phyloP scores from a whole-genome alignment of 2,797 vertebrate species.

The Dicrostonyx torquatus region DNA sequence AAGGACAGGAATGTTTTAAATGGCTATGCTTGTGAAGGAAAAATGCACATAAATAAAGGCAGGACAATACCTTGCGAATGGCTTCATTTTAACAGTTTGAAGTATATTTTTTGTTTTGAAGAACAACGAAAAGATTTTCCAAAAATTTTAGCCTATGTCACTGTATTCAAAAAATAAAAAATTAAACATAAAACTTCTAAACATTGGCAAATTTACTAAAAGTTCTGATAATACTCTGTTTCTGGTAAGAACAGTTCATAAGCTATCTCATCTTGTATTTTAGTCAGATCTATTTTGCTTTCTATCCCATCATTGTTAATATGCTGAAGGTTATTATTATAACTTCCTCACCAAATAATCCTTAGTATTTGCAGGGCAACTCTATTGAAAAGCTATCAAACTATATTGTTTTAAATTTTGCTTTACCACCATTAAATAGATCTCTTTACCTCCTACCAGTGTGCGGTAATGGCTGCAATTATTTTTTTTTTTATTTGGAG shows the following conservation, averaged over 20 bases:
- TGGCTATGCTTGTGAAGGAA: conserved; percentile 32
- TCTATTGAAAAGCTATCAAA: neutral
- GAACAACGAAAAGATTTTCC: neutral
- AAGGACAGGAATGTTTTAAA: conserved; percentile 43
- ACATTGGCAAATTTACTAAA: neutral
- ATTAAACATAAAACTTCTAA: accelerated
- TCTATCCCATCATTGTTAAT: neutral
- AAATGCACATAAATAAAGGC: conserved; percentile 26
- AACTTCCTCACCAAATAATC: neutral
- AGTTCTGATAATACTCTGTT: neutral
- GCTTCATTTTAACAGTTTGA: conserved; percentile 7
- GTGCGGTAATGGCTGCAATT: neutral
- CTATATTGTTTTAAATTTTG: neutral
- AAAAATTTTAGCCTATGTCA: neutral
- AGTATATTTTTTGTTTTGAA: conserved; percentile 8
- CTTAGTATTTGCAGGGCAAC: neutral
- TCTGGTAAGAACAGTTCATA: neutral
- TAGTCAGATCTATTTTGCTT: neutral
- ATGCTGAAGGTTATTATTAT: neutral
- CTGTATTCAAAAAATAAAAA: neutral
- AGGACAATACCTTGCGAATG: conserved; percentile 14
- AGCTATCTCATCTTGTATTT: neutral
- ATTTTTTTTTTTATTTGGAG: no score
- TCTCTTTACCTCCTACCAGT: neutral
- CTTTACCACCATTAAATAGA: neutral